Evolutionary conservation across 1,140 invertebrate species (phyloP).

Genomic region (Vanessa atalanta): DNA sequence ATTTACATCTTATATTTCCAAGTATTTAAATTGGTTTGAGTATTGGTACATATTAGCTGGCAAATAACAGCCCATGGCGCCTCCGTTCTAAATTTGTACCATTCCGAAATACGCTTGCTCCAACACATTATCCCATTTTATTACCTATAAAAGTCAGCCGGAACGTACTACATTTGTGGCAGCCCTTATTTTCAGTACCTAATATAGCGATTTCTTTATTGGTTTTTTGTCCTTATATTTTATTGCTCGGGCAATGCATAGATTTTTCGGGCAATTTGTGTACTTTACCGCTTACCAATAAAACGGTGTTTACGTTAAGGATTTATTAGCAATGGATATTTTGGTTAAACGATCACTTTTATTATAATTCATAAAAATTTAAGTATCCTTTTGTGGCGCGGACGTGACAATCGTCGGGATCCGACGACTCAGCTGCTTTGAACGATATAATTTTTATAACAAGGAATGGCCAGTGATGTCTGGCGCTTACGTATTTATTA

Average conservation of each 20-base stretch:
- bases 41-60: constrained; percentile 44
- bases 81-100: constrained; percentile 76
- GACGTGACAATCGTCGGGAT: constrained; percentile 48
- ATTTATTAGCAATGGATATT: constrained; percentile 65
- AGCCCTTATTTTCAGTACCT: constrained; percentile 58
- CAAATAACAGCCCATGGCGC: constrained; percentile 44
- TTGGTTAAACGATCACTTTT: constrained; percentile 64
- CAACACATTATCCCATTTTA: constrained; percentile 78
- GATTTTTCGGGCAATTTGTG: constrained; percentile 69
- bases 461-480: constrained; percentile 4
- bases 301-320: constrained; percentile 59
- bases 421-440: constrained; percentile 39
- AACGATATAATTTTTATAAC: constrained; percentile 27
- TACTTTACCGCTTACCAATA: constrained; percentile 67
- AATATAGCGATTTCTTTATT: constrained; percentile 56
- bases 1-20: not conserved
- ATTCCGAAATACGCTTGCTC: constrained; percentile 77
- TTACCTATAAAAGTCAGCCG: constrained; percentile 78
- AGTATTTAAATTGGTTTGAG: constrained; percentile 22
- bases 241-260: constrained; percentile 65
- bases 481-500: constrained; percentile 8
- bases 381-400: constrained; percentile 47
- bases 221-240: constrained; percentile 63
- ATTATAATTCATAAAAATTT: constrained; percentile 71
- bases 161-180: constrained; percentile 75